Base-by-base conservation (phyloP, 2,797 vertebrate genomes). In the Coregonus suidteri region DNA sequence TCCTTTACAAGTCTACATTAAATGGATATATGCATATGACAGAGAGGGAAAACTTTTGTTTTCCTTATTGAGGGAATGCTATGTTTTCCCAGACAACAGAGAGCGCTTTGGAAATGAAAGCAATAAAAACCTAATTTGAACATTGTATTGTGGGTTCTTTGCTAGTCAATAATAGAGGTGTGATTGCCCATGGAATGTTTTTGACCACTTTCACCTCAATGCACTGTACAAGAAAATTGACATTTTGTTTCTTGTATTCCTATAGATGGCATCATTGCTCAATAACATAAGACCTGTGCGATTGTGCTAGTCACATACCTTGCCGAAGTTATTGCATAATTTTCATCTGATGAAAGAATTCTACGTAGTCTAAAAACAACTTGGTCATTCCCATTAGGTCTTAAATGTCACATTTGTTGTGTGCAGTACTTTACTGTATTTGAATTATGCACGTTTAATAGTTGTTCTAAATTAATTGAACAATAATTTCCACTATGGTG, bases 71-170 rank as follows among this genome's bases (percentile, higher is more conserved):
- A 59, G 30, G 78, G 84, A 81, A 68, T 81, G 79, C 64, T 66
- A 74, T 2, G 77, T 79, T 82, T 87, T 84, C 81, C 79, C 67
- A 83, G 68, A 84, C 76, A 81, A 85, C 80, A 87, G 88, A 91
- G 83, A 90, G 88, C 74, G 89, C 86, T 91, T 92, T 94, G 91
- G 91, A 93, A 92, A 90, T 92, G 88, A 93, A 94, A 95, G 94
- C 94, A 94, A 95, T 95, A 95, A 94, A 91, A 88, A 81, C 75
- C 74, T 41, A 85, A 88, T 86, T 91, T 84, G 87, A 89, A 88
- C 81, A 78, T 71, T 15, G 16, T 47, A 64, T 75, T 64, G 75
- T 75, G 78, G 86, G 76, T 73, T 70, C 0, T 25, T 66, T 73
- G 75, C 34, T 18, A 3, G 1, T 67, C 14, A 16, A 7, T 20